Conservation (phyloP, 2,113 vertebrate species). For the Podarcis muralis region DNA sequence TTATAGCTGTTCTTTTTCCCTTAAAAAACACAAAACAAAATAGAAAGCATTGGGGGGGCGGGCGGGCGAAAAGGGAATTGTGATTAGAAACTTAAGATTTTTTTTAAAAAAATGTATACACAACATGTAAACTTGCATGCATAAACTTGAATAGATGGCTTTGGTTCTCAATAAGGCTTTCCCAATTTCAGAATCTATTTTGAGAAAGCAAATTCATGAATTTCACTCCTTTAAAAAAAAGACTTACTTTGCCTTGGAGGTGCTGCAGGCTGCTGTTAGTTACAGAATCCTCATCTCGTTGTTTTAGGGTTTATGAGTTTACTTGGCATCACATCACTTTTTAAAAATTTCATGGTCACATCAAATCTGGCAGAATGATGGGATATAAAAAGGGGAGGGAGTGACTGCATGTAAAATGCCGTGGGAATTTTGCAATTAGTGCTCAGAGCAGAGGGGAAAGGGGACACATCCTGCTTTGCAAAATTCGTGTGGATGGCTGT, state of each 20-base stretch:
- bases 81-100: slow-evolving; percentile 53
- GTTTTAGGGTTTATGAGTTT: slow-evolving; percentile 61
- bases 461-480: slow-evolving; percentile 4
- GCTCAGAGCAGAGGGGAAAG: background rate
- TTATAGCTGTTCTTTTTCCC: too few species aligned
- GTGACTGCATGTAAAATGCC: background rate
- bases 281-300: slow-evolving; percentile 66
- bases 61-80: slow-evolving; percentile 58
- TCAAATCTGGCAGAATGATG: slow-evolving; percentile 20
- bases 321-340: slow-evolving; percentile 46
- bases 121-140: too few species aligned
- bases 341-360: background rate
- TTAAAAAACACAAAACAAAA: slow-evolving; percentile 39
- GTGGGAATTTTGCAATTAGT: slow-evolving; percentile 6
- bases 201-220: slow-evolving; percentile 66
- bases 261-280: slow-evolving; percentile 59
- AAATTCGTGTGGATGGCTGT: background rate
- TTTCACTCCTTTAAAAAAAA: slow-evolving; percentile 48
- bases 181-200: slow-evolving; percentile 36
- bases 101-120: background rate
- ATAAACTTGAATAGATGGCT: slow-evolving; percentile 31
- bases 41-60: slow-evolving; percentile 16
- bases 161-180: slow-evolving; percentile 52
- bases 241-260: slow-evolving; percentile 57
- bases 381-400: background rate